Evolutionary conservation across 1,140 invertebrate genomes (phyloP).

Genomic region (Caenorhabditis brenneri): DNA sequence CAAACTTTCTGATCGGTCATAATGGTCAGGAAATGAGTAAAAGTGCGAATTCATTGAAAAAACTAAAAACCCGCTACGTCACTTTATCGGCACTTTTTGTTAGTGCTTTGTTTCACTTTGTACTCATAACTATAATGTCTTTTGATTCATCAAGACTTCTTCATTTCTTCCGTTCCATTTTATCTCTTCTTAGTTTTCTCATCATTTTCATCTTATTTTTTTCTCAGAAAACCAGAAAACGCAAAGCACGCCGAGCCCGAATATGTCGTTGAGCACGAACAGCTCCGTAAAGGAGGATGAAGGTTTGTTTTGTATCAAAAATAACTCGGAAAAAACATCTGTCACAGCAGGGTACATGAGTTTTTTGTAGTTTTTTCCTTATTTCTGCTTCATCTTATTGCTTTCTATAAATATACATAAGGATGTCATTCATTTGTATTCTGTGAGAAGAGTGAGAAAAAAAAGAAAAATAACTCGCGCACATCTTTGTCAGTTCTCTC

Average conservation of each 20-base stretch:
- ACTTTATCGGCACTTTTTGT: neutral
- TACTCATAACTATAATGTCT: neutral
- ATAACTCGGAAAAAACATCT: neutral
- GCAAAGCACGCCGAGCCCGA: neutral
- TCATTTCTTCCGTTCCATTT: too few relatives aligned
- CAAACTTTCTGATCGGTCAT: neutral
- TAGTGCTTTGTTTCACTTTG: constrained; percentile 1
- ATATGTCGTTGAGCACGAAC: constrained; percentile 38
- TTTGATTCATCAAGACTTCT: too few relatives aligned
- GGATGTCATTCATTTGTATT: constrained; percentile 25
- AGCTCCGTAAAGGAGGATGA: constrained; percentile 38
- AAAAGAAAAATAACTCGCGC: neutral
- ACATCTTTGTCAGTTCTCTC: neutral
- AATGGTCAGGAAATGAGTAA: neutral
- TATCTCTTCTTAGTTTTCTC: neutral
- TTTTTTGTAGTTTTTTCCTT: neutral
- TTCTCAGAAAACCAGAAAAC: neutral
- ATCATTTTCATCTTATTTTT: neutral
- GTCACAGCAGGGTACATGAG: neutral
- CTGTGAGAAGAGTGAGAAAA: constrained; percentile 19
- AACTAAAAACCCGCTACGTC: neutral
- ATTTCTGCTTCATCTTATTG: too few relatives aligned
- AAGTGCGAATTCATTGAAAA: neutral
- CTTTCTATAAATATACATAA: constrained; percentile 17
- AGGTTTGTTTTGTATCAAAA: too few relatives aligned